Conservation (phyloP, 2,888 invertebrate species). For the Odontothrips loti region DNA sequence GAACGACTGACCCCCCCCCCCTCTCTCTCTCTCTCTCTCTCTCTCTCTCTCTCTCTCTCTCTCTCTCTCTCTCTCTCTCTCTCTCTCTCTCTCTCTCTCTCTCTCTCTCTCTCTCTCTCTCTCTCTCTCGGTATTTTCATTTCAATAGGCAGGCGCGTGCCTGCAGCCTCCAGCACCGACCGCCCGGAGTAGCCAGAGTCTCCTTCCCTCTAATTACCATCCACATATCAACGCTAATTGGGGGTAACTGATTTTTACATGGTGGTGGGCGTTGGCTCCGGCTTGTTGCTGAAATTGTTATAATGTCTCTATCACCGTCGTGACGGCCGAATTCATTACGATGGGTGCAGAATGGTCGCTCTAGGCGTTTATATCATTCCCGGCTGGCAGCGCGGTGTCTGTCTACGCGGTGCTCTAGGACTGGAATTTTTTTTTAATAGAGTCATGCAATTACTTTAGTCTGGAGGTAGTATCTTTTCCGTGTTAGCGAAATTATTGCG, state of each 20-base stretch:
- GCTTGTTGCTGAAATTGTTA: not conserved
- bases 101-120: no score
- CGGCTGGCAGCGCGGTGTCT: not conserved
- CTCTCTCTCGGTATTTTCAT: not conserved
- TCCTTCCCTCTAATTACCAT: not conserved
- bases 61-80: no score
- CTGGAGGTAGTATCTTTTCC: no score
- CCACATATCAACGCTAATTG: constrained; percentile 12
- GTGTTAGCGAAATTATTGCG: no score
- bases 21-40: not conserved
- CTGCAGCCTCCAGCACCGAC: not conserved
- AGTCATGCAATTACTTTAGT: no score
- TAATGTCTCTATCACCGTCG: not conserved
- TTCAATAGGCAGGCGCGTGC: not conserved
- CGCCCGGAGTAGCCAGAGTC: not conserved
- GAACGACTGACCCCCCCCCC: no score
- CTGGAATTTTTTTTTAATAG: no score
- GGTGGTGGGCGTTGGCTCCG: not conserved
- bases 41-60: no score
- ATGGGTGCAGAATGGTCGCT: not conserved
- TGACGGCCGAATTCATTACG: not conserved
- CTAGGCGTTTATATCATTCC: not conserved
- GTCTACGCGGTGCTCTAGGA: no score
- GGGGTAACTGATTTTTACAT: not conserved
- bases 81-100: no score